phyloP scores from a whole-genome alignment of 2,797 vertebrate species.

The Gymnodraco acuticeps region DNA sequence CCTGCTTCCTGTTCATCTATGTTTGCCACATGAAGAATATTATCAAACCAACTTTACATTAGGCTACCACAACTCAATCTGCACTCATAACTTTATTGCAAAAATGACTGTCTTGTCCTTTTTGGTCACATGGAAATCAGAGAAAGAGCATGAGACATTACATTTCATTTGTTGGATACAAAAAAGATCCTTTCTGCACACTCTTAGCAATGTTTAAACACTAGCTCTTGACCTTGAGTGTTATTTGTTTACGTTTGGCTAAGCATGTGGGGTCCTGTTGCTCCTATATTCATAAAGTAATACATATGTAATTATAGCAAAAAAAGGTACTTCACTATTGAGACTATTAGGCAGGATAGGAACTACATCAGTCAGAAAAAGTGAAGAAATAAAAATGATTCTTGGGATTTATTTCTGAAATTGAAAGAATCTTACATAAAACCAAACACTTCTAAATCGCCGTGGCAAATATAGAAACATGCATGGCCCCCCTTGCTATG shows the following conservation, averaged over 20 bases:
- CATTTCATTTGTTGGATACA: neutral
- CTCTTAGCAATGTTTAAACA: too few species aligned
- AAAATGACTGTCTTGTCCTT: neutral
- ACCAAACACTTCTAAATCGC: neutral
- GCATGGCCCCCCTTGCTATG: neutral
- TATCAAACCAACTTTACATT: neutral
- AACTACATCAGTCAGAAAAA: too few species aligned
- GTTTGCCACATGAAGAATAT: constrained; percentile 5
- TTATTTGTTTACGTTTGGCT: too few species aligned
- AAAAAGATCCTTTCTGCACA: too few species aligned
- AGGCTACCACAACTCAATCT: neutral
- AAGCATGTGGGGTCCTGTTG: too few species aligned
- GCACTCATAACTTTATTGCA: neutral
- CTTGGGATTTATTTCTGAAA: too few species aligned
- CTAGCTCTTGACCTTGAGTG: too few species aligned
- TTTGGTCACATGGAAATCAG: neutral
- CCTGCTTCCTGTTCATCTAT: neutral
- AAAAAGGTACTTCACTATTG: neutral
- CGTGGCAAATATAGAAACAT: neutral
- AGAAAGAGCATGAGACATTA: neutral
- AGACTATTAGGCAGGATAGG: neutral
- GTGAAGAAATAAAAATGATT: too few species aligned
- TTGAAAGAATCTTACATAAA: neutral
- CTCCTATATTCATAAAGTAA: neutral
- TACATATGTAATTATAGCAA: neutral